Evolutionary conservation across 2,797 vertebrate species (phyloP), one percentile per base, ranked within the genome.

Genomic region (Merluccius polli): DNA sequence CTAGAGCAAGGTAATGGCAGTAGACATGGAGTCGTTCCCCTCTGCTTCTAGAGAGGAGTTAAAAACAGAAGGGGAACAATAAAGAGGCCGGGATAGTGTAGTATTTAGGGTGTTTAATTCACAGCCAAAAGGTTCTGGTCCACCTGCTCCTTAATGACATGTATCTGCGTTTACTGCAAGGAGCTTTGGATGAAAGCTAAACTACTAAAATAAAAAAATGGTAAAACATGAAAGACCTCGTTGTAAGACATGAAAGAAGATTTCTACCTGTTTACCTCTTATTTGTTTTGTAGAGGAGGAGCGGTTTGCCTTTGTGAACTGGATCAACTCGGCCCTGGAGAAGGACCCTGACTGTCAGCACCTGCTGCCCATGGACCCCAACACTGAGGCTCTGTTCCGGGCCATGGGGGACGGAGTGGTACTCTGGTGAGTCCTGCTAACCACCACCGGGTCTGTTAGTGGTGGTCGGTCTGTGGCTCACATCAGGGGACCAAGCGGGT

Each of bases 311-410:
- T 99, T 99, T 84, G 96, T 96, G 69, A 99, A 98, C 94, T 99
- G 98, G 97, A 97, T 99, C 91, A 99, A 99, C 93, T 95, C 94
- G 24, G 97, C 97, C 69, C 93, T 99, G 93, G 96, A 97, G 90
- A 96, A 92, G 35, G 98, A 99, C 89, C 92, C 93, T 0, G 97
- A 99, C 87, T 98, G 97, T 81, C 90, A 91, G 44, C 96, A 98
- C 0, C 95, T 97, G 81, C 88, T 99, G 78, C 97, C 97, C 30
- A 97, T 98, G 96, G 94, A 99, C 83, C 97, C 97, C 73, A 95
- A 96, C 79, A 95, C 94, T 11, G 93, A 96, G 65, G 92, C 95
- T 76, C 94, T 99, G 73, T 99, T 99, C 91, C 95, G 93, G 15
- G 93, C 94, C 73, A 94, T 99, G 6, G 95, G 94, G 73, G 97